These are phyloP conservation scores for Reinhardtius hippoglossoides DNA, from an alignment of 2,113 vertebrate species.

Conservation along the genomic window DNA sequence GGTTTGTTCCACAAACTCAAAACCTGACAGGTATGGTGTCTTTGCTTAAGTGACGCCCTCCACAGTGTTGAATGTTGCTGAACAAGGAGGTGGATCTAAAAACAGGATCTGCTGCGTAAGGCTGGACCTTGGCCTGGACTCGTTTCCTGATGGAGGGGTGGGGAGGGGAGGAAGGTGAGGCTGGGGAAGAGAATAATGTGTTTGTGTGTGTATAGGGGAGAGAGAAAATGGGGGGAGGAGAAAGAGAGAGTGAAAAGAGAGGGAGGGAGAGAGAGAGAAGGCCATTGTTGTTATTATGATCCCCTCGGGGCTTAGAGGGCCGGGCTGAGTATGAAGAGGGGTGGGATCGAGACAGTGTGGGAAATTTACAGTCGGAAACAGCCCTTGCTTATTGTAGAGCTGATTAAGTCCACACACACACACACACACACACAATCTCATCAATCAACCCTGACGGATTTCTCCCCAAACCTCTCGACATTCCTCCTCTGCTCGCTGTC, in stretches of 20 bases:
- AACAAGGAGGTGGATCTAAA: constrained; percentile 35
- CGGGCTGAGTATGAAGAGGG: constrained; percentile 42
- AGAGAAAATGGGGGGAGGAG: constrained; percentile 41
- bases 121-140: constrained; percentile 37
- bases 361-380: constrained; percentile 70
- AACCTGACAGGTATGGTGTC: constrained; percentile 9
- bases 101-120: constrained; percentile 30
- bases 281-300: constrained; percentile 74
- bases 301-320: constrained; percentile 55
- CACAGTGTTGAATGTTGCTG: constrained; percentile 25
- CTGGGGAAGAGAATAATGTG: constrained; percentile 70
- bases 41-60: neutral
- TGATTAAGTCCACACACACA: constrained; percentile 56
- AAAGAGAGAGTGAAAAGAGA: constrained; percentile 27
- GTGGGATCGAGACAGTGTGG: constrained; percentile 31
- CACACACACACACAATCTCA: constrained; percentile 29
- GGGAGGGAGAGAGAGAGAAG: constrained; percentile 53
- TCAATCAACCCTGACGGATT: constrained; percentile 33
- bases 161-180: constrained; percentile 42
- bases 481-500: constrained; percentile 1
- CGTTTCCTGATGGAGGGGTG: constrained; percentile 16
- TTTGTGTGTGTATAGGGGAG: constrained; percentile 52
- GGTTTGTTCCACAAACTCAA: neutral
- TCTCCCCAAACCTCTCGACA: no score
- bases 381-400: constrained; percentile 44